Conservation (phyloP, 2,888 invertebrate species). For the Andrena hattorfiana region DNA sequence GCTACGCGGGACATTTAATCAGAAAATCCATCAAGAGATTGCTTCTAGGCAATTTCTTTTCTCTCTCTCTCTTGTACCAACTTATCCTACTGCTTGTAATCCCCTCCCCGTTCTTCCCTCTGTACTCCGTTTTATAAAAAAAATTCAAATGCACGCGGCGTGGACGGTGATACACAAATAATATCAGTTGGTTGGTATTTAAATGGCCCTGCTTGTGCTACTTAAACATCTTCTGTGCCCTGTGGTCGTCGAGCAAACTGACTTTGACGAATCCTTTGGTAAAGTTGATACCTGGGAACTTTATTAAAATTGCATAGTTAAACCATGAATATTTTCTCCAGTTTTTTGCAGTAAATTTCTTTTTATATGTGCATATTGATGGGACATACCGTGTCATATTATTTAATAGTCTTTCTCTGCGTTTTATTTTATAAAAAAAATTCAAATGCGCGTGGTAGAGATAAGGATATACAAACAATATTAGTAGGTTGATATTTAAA, state of each 20-base stretch:
- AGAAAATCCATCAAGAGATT: constrained; percentile 67
- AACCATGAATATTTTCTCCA: too few relatives aligned
- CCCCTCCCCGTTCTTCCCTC: neutral
- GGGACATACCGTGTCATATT: too few relatives aligned
- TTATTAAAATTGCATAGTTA: too few relatives aligned
- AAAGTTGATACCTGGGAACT: neutral
- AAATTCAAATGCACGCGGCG: neutral
- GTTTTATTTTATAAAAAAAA: neutral
- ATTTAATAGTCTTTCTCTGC: too few relatives aligned
- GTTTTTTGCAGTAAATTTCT: too few relatives aligned
- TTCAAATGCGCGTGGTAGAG: too few relatives aligned
- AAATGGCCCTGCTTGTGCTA: neutral
- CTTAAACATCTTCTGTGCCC: neutral
- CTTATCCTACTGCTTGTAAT: constrained; percentile 8
- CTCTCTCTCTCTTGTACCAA: constrained; percentile 35
- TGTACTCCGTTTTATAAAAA: neutral
- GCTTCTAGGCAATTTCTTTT: constrained; percentile 65
- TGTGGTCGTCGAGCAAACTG: neutral
- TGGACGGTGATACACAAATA: neutral
- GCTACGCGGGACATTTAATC: constrained; percentile 63
- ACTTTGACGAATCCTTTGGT: neutral
- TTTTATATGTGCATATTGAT: too few relatives aligned
- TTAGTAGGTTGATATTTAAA: too few relatives aligned
- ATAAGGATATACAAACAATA: too few relatives aligned
- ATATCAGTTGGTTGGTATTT: neutral